phyloP scores from a whole-genome alignment of 1,140 invertebrate genomes.

The Polypedilum vanderplanki region DNA sequence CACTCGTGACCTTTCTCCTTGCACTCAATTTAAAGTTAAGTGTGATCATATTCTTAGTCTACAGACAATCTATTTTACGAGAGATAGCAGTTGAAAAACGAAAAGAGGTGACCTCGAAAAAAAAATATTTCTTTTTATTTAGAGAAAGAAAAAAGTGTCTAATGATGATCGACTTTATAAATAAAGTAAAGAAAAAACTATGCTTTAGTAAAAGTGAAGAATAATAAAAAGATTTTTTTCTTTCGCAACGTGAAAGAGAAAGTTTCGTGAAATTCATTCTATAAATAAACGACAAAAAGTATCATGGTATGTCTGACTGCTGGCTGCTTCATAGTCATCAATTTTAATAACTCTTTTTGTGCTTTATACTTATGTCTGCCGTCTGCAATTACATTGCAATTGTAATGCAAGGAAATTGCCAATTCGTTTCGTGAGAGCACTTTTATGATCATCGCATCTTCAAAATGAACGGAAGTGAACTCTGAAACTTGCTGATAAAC shows the following conservation, averaged over 20 bases:
- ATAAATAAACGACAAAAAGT: neutral
- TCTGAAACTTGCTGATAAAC: neutral
- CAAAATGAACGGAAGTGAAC: constrained; percentile 3
- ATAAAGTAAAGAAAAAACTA: neutral
- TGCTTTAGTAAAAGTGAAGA: constrained; percentile 15
- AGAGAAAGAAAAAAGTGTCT: neutral
- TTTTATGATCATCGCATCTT: neutral
- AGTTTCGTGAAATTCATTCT: neutral
- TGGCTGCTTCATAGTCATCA: neutral
- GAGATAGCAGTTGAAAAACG: neutral
- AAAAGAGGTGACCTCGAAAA: constrained; percentile 16
- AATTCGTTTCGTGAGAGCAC: neutral
- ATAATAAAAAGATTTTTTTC: neutral
- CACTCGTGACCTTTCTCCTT: neutral
- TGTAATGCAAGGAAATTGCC: neutral
- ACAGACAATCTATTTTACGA: neutral
- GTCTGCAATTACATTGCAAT: neutral
- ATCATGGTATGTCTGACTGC: neutral
- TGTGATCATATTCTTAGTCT: neutral
- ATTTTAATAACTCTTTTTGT: constrained; percentile 14
- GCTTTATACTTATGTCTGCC: neutral
- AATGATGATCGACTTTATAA: constrained; percentile 6
- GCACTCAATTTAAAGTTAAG: neutral
- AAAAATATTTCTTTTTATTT: neutral
- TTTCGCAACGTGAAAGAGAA: neutral